Conservation (phyloP, 92 coral and sea anemone genomes). For the Bergia puertoricense region DNA sequence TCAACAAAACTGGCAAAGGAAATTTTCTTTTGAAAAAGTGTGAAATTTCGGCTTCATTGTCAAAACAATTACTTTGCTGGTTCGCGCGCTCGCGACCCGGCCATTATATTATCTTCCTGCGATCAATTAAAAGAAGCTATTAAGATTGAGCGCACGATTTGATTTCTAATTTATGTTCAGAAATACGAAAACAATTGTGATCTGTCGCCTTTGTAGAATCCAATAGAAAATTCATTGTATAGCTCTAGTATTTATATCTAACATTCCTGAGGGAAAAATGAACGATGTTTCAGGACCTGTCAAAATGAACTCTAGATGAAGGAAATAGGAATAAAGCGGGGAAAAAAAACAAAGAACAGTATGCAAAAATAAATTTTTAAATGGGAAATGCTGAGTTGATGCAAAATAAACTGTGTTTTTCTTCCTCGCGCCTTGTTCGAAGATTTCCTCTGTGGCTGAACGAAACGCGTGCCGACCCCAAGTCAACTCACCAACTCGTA, state of each 20-base stretch:
- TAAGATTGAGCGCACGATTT: neutral
- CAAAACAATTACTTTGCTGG: constrained; percentile 34
- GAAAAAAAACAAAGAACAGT: neutral
- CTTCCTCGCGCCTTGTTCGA: constrained; percentile 39
- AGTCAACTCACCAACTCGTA: constrained; percentile 30
- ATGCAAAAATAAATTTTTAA: neutral
- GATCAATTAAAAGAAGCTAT: constrained; percentile 16
- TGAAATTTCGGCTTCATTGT: constrained; percentile 45
- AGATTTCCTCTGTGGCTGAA: constrained; percentile 76
- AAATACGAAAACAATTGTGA: neutral
- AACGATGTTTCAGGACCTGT: too few relatives aligned
- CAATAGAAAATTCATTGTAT: neutral
- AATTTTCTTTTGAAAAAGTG: constrained; percentile 47
- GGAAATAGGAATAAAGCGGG: neutral
- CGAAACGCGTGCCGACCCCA: constrained; percentile 66
- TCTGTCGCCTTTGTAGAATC: neutral
- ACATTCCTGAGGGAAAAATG: neutral
- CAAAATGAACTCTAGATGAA: neutral
- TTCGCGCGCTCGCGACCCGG: constrained; percentile 7
- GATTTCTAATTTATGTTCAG: neutral
- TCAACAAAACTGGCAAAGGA: constrained; percentile 45
- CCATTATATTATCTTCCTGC: neutral
- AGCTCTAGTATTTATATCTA: neutral
- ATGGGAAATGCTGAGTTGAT: constrained; percentile 42
- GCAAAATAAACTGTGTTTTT: constrained; percentile 44